Base-by-base conservation (phyloP, 2,888 invertebrate genomes). In the Girardia tigrina region DNA sequence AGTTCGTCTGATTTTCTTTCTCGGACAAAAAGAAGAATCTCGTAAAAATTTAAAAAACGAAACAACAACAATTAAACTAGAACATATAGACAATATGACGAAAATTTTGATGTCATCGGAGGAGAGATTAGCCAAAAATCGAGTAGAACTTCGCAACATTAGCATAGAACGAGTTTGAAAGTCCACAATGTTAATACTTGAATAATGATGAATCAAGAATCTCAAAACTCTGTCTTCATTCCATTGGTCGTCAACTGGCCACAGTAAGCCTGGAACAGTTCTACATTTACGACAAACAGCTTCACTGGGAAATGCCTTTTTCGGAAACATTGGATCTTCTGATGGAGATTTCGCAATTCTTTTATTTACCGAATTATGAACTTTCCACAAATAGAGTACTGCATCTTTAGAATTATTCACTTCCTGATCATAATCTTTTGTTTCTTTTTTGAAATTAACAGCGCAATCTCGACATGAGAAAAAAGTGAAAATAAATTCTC, bases 321-420 rank as follows among this genome's bases (percentile, higher is more conserved):
- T 77, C 16, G 28, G 76, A 29, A 29, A 56, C 8, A 28, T 8
- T n/a, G 77, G 77, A 72, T 77, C 77, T 8, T 77, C 77, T 16
- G 77, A 71, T 26, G 72, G 77, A 36, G 26, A 14, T 26, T 77
- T 73, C 14, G 29, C 16, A 1, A 77, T 20, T 26, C 77, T 20
- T 28, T 28, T 26, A 42, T 77, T 77, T n/a, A 77, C 77, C 16
- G 20, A 28, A 27, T 77, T 77, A 72, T 77, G 77, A 26, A 72
- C 42, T 23, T 72, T 28, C 42, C 71, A 72, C 20, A 77, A 42
- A 26, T 27, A 77, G 16, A 77, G 26, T 16, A 77, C 71, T 14
- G 74, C 56, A 20, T 77, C 28, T n/a, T 29, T 23, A 28, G 71
- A 23, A 26, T 26, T 23, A 23, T 36, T 26, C 0, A 70, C 36